Base-by-base conservation (phyloP, 2,888 invertebrate genomes). In the Heliconius ethilla region DNA sequence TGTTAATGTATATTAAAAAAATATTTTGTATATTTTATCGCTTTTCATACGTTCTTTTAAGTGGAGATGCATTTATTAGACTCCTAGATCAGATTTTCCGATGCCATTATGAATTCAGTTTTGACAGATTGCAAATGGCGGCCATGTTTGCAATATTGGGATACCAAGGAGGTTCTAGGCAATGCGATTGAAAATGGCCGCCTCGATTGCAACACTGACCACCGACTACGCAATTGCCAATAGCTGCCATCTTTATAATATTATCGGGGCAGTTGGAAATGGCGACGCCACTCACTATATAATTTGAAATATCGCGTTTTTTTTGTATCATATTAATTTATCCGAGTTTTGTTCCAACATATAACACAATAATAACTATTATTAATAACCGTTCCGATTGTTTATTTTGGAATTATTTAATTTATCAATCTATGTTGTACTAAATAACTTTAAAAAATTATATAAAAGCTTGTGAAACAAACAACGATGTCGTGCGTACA, bases 121-220 rank as follows among this genome's bases (percentile, higher is more conserved):
- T 72, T 78, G 72, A 72, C 78, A 73, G 66, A 73, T 79, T 40
- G 65, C 55, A 75, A 55, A 78, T 59, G 37, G 59, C 78, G 62
- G 76, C 78, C 76, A 76, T 79, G 51, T 76, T 74, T 76, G 72
- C 72, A 67, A 73, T 45, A 66, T 72, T 67, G 67, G n/a, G n/a
- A n/a, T n/a, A 73, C 29, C 75, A 33, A 72, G 37, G 37, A 59
- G 33, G n/a, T 72, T 72, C 33, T 59, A 59, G 25, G 33, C 59
- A 37, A 55, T 37, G 55, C 59, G 25, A 55, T 37, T 72, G 59
- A 22, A 72, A 72, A 55, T 69, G 69, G 69, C 69, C 13, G 40
- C 40, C 40, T 7, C 9, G 40, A 69, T 69, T 69, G 69, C 69
- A 45, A 69, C 15, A 40, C 69, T 69, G 69, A 69, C 29, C 75